These are phyloP conservation scores for Sogatella furcifera DNA, from an alignment of 1,140 invertebrate genomes.

Conservation along the genomic window DNA sequence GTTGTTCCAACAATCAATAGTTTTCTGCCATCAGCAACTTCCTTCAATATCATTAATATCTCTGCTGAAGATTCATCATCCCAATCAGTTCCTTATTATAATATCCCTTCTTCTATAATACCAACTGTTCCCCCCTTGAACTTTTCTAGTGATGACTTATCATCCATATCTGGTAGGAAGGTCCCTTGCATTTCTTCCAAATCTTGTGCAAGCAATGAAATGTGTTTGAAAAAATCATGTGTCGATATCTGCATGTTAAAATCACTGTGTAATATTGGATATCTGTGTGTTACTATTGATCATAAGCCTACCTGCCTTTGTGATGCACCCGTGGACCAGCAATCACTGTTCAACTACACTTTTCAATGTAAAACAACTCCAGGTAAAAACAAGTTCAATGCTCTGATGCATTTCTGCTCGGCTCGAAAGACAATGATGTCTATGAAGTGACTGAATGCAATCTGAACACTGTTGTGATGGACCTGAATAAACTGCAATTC, in stretches of 20 bases:
- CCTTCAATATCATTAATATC: background rate
- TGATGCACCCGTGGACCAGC: slow-evolving; percentile 26
- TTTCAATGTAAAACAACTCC: slow-evolving; percentile 41
- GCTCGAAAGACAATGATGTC: too few relatives aligned
- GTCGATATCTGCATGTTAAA: slow-evolving; percentile 41
- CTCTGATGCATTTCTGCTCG: background rate
- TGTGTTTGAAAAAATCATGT: slow-evolving; percentile 41
- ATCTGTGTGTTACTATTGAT: slow-evolving; percentile 35
- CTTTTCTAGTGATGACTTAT: too few relatives aligned
- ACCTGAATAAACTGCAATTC: too few relatives aligned
- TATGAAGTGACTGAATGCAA: too few relatives aligned
- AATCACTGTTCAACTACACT: slow-evolving; percentile 21
- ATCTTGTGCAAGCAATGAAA: slow-evolving; percentile 27
- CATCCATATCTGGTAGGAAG: too few relatives aligned
- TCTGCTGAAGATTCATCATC: too few relatives aligned
- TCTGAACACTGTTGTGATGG: too few relatives aligned
- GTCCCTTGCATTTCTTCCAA: too few relatives aligned
- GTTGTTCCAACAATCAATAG: background rate
- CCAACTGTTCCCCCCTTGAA: too few relatives aligned
- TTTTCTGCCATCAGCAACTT: background rate
- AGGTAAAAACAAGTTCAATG: slow-evolving; percentile 39
- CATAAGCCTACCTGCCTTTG: slow-evolving; percentile 43
- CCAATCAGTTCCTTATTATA: too few relatives aligned
- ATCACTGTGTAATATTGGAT: slow-evolving; percentile 28
- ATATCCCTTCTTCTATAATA: too few relatives aligned